Base-by-base conservation (phyloP, 2,797 vertebrate genomes). In the Steatocranus sp. region DNA sequence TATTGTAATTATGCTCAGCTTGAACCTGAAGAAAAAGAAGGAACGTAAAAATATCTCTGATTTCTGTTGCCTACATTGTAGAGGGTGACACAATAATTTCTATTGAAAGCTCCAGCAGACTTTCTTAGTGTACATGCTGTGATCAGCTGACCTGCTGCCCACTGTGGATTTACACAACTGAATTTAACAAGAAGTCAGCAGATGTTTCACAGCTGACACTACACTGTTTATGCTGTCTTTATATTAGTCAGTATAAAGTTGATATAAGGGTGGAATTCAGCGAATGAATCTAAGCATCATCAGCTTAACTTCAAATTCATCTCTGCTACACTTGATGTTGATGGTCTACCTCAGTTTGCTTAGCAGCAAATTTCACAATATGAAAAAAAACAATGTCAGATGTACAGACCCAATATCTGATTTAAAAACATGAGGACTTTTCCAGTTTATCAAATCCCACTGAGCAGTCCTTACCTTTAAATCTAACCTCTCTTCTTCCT, bases 211-310 rank as follows among this genome's bases (percentile, higher is more conserved):
- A 56, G 53, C 53, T 56, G 53, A 30, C 53, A 56, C 53, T 6
- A 56, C 14, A 56, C 53, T 30, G 53, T 56, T 56, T 54, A 54
- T 54, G 53, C 25, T 54, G 53, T 54, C 53, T 54, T 54, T 30
- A 56, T 30, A 56, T 56, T 56, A 56, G 53, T 10, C 53, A 56
- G 53, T 56, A 56, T 56, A 10, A 56, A 56, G 53, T 10, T 30
- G 53, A 17, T 30, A 56, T 56, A 30, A 56, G 25, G 53, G 53
- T 30, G 25, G 14, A 30, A 56, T 56, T 56, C 2, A 17, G 53
- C 8, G 0, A 56, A 30, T 56, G 15, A 56, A 56, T 56, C 53
- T 17, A 56, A 56, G 53, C 53, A 56, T 4, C 25, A 30, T 56
- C 27, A 56, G 15, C 15, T 30, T 30, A 6, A 18, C 25, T 30